Evolutionary conservation across 2,797 vertebrate species (phyloP).

Genomic region (Otus scops): DNA sequence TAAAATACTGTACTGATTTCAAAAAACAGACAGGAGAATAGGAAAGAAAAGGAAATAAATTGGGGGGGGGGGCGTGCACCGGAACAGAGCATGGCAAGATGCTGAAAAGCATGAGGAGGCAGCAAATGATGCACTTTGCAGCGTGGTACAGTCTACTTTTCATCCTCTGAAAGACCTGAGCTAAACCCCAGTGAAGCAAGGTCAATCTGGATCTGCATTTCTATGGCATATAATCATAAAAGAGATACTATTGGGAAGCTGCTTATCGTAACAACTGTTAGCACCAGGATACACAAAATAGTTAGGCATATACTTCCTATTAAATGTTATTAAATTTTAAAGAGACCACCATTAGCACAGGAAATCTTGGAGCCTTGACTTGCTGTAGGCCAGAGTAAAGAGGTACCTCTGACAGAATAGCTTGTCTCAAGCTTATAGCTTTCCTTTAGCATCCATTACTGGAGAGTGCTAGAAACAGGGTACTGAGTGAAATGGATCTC

Average conservation of each 20-base stretch:
- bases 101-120: neutral
- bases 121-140: neutral
- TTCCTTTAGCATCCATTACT: neutral
- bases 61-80: too few species aligned
- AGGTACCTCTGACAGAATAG: neutral
- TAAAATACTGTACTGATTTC: neutral
- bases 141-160: neutral
- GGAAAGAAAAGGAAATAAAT: neutral
- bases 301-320: neutral
- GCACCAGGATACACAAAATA: neutral
- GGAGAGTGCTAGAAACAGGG: neutral
- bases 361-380: neutral
- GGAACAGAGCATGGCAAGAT: neutral
- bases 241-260: neutral
- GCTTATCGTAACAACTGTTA: neutral
- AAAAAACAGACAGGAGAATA: neutral
- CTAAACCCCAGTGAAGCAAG: neutral
- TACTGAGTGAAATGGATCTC: neutral
- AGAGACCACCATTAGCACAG: neutral
- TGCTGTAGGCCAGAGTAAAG: neutral
- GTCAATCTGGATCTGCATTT: neutral
- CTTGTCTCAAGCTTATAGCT: neutral
- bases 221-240: neutral
- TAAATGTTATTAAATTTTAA: neutral
- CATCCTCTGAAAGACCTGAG: neutral